Conservation (phyloP, 2,797 vertebrate genomes). For the Myotis myotis region DNA sequence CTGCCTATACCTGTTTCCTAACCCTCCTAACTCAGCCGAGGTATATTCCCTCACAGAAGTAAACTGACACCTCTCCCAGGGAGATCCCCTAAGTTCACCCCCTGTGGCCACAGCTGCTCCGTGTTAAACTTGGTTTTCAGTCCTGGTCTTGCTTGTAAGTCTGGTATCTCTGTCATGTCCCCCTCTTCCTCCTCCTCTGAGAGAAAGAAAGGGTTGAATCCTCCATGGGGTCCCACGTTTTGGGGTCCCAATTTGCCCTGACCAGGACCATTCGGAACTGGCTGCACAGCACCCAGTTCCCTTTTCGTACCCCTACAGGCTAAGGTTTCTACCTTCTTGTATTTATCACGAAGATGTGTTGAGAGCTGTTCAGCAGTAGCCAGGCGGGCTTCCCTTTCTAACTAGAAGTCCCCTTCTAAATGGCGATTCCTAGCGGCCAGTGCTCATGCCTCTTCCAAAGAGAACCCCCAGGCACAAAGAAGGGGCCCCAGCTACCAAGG, state of each 20-base stretch:
- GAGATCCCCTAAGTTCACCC: background rate
- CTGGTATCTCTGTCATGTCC: background rate
- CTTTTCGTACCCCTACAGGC: background rate
- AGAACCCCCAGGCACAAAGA: background rate
- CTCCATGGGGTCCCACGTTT: background rate
- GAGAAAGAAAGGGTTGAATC: background rate
- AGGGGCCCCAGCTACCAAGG: background rate
- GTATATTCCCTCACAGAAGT: background rate
- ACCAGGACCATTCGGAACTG: background rate
- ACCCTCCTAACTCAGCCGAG: background rate
- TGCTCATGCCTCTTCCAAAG: background rate
- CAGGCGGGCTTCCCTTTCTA: background rate
- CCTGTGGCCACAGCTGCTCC: background rate
- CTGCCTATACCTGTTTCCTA: background rate
- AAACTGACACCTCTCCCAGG: background rate
- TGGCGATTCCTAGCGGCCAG: background rate
- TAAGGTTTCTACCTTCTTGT: background rate
- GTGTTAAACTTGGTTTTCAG: background rate
- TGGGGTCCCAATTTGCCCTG: background rate
- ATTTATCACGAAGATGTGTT: fast-evolving
- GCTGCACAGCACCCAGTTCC: background rate
- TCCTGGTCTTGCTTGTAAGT: background rate
- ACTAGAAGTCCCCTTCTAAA: background rate
- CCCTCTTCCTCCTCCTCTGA: background rate
- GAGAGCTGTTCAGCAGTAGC: background rate